phyloP scores from a whole-genome alignment of 2,797 vertebrate genomes.

The Linurgus olivaceus region DNA sequence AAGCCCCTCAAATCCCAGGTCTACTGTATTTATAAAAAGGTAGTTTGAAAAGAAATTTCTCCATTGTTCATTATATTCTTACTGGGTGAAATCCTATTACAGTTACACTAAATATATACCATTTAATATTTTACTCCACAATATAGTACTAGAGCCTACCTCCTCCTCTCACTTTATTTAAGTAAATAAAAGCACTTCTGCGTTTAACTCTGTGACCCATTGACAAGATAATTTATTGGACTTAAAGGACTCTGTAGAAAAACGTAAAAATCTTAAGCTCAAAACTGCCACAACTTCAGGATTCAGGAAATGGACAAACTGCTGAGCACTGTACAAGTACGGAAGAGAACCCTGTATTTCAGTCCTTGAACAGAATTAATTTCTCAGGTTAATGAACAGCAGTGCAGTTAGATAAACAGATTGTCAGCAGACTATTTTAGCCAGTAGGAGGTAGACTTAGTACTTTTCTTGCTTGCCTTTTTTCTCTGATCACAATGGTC shows the following conservation, averaged over 20 bases:
- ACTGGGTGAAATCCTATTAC: background rate
- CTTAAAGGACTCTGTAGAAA: background rate
- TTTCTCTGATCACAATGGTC: background rate
- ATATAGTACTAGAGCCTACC: background rate
- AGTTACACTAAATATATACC: background rate
- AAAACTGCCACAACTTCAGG: background rate
- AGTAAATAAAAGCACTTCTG: background rate
- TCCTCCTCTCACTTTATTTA: background rate
- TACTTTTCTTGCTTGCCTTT: background rate
- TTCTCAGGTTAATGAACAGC: background rate
- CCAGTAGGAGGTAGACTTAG: background rate
- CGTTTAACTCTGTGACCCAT: too few species aligned
- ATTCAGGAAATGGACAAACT: background rate
- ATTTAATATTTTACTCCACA: background rate
- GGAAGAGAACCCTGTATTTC: background rate
- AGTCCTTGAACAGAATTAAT: background rate
- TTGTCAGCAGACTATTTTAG: background rate
- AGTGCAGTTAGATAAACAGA: background rate
- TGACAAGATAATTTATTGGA: background rate
- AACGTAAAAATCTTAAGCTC: background rate
- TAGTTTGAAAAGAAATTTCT: background rate
- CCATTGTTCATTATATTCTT: background rate
- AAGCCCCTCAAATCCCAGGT: rapidly evolving
- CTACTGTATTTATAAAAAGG: background rate
- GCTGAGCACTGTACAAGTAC: background rate